Evolutionary conservation across 2,888 invertebrate genomes (phyloP).

Genomic region (Cenopis cana): DNA sequence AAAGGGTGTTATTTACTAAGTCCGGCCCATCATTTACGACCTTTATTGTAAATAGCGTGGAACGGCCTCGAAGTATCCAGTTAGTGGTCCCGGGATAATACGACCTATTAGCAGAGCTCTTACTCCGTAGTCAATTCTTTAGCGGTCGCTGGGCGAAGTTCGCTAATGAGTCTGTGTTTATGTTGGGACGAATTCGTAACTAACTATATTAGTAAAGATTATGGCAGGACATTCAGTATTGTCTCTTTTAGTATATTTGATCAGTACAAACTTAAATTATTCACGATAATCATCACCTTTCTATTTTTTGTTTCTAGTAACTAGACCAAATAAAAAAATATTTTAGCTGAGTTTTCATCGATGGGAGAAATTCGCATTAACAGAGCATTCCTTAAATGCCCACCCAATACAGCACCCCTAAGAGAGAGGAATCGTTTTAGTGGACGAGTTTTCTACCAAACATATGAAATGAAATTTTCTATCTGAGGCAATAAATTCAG

Average conservation of each 20-base stretch:
- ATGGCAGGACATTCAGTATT: neutral
- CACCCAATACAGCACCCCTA: neutral
- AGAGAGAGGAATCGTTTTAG: neutral
- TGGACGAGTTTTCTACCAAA: neutral
- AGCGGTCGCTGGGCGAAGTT: constrained; percentile 38
- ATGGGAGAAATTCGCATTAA: neutral
- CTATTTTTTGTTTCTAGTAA: neutral
- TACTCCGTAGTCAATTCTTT: constrained; percentile 43
- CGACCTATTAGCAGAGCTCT: constrained; percentile 44
- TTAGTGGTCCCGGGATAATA: constrained; percentile 41
- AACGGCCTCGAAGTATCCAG: constrained; percentile 36
- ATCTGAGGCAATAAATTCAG: constrained; percentile 20
- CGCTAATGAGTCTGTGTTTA: constrained; percentile 37
- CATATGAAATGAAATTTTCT: constrained; percentile 18
- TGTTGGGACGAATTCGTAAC: constrained; percentile 21
- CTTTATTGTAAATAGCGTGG: constrained; percentile 11
- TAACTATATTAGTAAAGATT: constrained; percentile 6
- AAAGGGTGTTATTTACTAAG: constrained; percentile 9
- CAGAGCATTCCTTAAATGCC: neutral
- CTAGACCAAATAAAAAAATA: neutral
- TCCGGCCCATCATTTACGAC: neutral
- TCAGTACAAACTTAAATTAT: neutral
- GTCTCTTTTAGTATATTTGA: neutral
- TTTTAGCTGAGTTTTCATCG: neutral
- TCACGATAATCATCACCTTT: neutral